These are phyloP conservation scores for Neoscelio sp. DNA, from an alignment of 2,888 invertebrate species.

Conservation along the genomic window DNA sequence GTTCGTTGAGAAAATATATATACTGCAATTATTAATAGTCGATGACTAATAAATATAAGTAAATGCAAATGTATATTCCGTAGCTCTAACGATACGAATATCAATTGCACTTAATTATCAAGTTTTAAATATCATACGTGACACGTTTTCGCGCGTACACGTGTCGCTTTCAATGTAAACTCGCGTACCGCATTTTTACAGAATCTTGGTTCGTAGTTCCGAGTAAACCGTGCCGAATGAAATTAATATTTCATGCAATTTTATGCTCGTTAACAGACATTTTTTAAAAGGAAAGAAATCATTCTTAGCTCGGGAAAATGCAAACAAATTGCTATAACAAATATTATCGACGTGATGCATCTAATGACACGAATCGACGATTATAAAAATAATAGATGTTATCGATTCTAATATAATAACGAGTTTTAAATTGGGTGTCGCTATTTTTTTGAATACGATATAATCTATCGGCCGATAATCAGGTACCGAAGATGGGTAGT, in stretches of 20 bases:
- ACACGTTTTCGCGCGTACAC: slow-evolving; percentile 7
- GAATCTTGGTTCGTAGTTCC: not conserved
- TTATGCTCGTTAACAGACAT: not conserved
- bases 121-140: slow-evolving; percentile 22
- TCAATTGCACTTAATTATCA: slow-evolving; percentile 25
- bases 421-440: no score
- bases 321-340: no score
- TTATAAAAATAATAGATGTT: no score
- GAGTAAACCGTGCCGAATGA: not conserved
- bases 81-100: slow-evolving; percentile 25
- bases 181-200: not conserved
- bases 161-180: slow-evolving; percentile 2
- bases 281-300: not conserved
- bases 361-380: no score
- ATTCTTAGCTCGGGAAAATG: no score
- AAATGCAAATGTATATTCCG: slow-evolving; percentile 27
- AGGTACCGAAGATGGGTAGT: no score
- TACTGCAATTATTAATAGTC: slow-evolving; percentile 6
- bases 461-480: no score
- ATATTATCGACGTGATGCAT: no score
- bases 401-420: no score
- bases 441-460: no score
- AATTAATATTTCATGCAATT: not conserved
- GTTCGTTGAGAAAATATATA: slow-evolving; percentile 9
- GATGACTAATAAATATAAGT: slow-evolving; percentile 28